Evolutionary conservation across 92 coral and sea anemone genomes (phyloP).

Genomic region (Siderastrea radians): DNA sequence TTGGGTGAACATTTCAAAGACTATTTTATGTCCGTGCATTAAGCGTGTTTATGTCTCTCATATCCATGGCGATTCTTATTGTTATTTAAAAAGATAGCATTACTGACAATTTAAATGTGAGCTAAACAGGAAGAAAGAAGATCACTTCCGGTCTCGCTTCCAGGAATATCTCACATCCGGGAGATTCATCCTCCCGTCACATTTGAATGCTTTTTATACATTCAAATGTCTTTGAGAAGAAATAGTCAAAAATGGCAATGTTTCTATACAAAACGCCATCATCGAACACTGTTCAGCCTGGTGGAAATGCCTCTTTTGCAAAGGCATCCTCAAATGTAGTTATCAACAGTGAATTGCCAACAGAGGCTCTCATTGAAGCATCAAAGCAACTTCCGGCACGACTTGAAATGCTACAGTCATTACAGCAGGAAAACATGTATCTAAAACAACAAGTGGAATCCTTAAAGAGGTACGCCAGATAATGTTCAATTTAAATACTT

Average conservation of each 20-base stretch:
- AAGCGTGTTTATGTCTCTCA: too few relatives aligned
- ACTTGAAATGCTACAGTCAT: neutral
- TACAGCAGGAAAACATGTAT: slow-evolving; percentile 2
- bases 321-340: neutral
- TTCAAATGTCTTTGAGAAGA: too few relatives aligned
- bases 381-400: neutral
- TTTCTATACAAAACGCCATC: neutral
- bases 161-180: slow-evolving; percentile 24
- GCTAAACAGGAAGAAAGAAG: too few relatives aligned
- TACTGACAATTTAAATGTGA: too few relatives aligned
- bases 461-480: neutral
- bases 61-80: too few relatives aligned
- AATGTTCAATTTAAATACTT: neutral
- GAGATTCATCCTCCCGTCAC: neutral
- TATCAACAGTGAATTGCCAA: neutral
- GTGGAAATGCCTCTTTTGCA: neutral
- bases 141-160: slow-evolving; percentile 9
- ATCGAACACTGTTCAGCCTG: neutral
- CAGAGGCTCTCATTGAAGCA: slow-evolving; percentile 3
- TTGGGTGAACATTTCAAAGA: too few relatives aligned
- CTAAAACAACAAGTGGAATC: neutral
- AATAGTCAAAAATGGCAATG: neutral
- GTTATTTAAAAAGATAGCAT: too few relatives aligned
- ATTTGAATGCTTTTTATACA: neutral
- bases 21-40: too few relatives aligned